Evolutionary conservation across 2,888 invertebrate genomes (phyloP).

Genomic region (Lydus trimaculatus): DNA sequence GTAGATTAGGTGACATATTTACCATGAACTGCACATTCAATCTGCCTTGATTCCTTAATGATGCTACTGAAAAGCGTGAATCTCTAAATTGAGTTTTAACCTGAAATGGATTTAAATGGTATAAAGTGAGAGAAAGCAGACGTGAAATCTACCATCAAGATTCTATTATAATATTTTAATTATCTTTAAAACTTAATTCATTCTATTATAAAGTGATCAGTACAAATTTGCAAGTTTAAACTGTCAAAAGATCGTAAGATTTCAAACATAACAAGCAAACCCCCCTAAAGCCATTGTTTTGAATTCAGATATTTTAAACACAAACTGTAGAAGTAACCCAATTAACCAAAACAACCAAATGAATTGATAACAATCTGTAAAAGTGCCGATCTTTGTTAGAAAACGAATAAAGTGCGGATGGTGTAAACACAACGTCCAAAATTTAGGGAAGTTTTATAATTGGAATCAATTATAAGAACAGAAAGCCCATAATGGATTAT

Average conservation of each 20-base stretch:
- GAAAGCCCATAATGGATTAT: too few relatives aligned
- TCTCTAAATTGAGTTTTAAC: constrained; percentile 22
- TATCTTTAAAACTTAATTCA: not conserved
- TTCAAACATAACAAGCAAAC: too few relatives aligned
- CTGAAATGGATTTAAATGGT: constrained; percentile 26
- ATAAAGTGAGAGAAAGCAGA: not conserved
- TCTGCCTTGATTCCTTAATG: constrained; percentile 46
- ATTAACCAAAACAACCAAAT: too few relatives aligned
- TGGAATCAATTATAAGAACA: too few relatives aligned
- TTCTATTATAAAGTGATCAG: not conserved
- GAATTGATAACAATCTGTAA: too few relatives aligned
- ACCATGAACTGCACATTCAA: constrained; percentile 46
- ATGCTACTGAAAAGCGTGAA: constrained; percentile 34
- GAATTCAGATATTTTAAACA: too few relatives aligned
- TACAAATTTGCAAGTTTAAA: not conserved
- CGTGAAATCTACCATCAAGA: not conserved
- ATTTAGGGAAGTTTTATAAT: too few relatives aligned
- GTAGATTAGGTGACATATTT: constrained; percentile 53
- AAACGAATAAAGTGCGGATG: not conserved
- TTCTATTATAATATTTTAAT: not conserved
- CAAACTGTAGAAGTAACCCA: too few relatives aligned
- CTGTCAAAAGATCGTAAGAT: not conserved
- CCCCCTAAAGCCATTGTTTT: not conserved
- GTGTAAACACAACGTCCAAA: too few relatives aligned
- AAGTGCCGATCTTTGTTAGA: not conserved